Base-by-base conservation (phyloP, 2,888 invertebrate species). In the Frankliniella intonsa region DNA sequence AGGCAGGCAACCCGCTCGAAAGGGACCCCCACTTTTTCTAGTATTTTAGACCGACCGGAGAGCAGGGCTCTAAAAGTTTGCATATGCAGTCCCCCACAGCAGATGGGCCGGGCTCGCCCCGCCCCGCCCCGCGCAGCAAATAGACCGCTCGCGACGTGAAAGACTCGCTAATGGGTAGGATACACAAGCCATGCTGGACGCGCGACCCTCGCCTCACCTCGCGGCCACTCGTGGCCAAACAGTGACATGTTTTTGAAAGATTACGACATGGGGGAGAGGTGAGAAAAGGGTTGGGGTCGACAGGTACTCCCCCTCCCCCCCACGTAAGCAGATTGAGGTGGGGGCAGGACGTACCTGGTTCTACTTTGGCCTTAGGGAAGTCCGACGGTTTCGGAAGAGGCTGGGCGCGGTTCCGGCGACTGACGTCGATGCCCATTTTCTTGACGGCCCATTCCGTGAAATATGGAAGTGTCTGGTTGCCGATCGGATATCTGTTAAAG, bases 361-460 rank as follows among this genome's bases (percentile, higher is more conserved):
- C 91, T 14, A 94, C 87, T 27, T 91, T 90, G 81, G 95, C 92
- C 25, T 90, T 88, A 0, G 95, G 94, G 86, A 92, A 95, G 38
- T 90, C 89, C 80, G 89, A 89, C 8, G 90, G 90, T 5, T 89
- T 88, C 0, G 93, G 93, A 81, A 91, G 84, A 0, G 90, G 86
- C 84, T 93, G 90, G 11, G 89, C 87, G 17, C 89, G 87, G 1
- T 89, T 87, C 0, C 86, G 86, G 1, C 85, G 85, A 0, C 87
- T 86, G 1, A 94, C 85, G 83, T 93, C 90, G 27, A 96, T 89
- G 80, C 94, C 92, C 83, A 98, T 91, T 19, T 91, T 92, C 8
- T 92, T 90, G 81, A 90, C 88, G 49, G 95, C 96, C 95, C 96
- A 99, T 84, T 92, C 90, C 19, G 92, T 91, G 84, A 99, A 92